phyloP scores from a whole-genome alignment of 1,140 invertebrate species.

The Drosophila kanapiae region DNA sequence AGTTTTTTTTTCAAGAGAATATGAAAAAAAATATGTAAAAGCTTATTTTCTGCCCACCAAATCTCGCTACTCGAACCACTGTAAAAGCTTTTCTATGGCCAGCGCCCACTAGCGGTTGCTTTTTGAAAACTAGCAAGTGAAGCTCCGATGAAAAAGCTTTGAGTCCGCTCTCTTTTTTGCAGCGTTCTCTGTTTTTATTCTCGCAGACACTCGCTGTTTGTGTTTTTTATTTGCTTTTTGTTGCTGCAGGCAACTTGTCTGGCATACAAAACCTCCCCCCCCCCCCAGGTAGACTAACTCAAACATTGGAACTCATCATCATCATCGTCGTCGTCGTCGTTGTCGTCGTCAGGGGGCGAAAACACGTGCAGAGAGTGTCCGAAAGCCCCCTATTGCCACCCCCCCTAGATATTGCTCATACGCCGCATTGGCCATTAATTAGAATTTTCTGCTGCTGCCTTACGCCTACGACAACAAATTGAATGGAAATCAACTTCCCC shows the following conservation, averaged over 20 bases:
- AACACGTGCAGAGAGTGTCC: constrained; percentile 57
- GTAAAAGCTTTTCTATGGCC: constrained; percentile 25
- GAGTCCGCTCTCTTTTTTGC: neutral
- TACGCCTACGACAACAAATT: constrained; percentile 71
- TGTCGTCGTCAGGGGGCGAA: constrained; percentile 29
- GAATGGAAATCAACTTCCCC: constrained; percentile 39
- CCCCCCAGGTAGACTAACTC: constrained; percentile 6
- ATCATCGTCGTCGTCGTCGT: constrained; percentile 7
- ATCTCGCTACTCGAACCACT: constrained; percentile 2
- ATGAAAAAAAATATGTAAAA: neutral
- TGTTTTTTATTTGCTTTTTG: constrained; percentile 1
- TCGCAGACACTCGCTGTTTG: neutral
- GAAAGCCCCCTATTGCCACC: neutral
- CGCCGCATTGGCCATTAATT: constrained; percentile 63
- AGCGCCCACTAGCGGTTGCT: constrained; percentile 46
- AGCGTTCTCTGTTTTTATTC: neutral
- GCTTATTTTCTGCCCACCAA: neutral
- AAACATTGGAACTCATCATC: constrained; percentile 30
- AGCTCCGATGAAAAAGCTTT: constrained; percentile 56
- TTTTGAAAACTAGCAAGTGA: constrained; percentile 4
- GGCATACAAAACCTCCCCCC: constrained; percentile 24
- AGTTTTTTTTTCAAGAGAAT: no score
- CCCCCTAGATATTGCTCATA: constrained; percentile 22
- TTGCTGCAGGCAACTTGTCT: constrained; percentile 68
- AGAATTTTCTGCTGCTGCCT: constrained; percentile 41